Conservation (phyloP, 2,797 vertebrate genomes). For the Molossus molossus region DNA sequence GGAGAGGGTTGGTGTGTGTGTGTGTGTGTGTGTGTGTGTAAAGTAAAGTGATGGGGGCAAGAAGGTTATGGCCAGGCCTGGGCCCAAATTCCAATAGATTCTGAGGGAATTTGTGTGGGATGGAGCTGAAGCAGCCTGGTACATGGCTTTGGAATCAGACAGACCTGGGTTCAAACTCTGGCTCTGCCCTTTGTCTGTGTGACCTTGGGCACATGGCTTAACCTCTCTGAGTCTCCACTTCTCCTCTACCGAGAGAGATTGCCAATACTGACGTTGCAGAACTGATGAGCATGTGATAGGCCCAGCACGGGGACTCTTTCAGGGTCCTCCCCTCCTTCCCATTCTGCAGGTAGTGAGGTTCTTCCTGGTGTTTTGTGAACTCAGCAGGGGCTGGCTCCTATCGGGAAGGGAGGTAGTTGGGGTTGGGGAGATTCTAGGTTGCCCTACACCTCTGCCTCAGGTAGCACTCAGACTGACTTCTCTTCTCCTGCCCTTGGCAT, state of each 20-base stretch:
- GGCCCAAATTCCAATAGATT: constrained; percentile 5
- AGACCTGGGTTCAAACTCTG: not conserved
- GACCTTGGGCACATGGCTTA: not conserved
- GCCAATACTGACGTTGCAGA: not conserved
- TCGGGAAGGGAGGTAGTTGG: not conserved
- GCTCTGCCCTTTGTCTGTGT: constrained; percentile 10
- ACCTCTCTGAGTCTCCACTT: not conserved
- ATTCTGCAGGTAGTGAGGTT: not conserved
- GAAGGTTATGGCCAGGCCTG: not conserved
- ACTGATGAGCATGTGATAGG: not conserved
- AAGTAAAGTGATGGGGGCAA: not conserved
- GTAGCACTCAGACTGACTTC: not conserved
- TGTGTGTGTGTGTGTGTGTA: not conserved
- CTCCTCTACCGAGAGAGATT: not conserved
- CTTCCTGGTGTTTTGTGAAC: constrained; percentile 13
- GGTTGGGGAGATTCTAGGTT: not conserved
- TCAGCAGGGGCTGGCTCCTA: not conserved
- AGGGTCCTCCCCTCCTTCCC: not conserved
- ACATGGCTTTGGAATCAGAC: not conserved
- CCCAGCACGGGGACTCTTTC: not conserved
- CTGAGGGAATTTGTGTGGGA: not conserved
- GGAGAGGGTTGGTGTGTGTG: not conserved
- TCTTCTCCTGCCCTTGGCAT: not conserved
- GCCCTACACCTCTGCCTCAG: not conserved
- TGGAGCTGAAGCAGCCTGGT: not conserved